Conservation (phyloP, 1,140 invertebrate genomes). For the Mamestra configurata region DNA sequence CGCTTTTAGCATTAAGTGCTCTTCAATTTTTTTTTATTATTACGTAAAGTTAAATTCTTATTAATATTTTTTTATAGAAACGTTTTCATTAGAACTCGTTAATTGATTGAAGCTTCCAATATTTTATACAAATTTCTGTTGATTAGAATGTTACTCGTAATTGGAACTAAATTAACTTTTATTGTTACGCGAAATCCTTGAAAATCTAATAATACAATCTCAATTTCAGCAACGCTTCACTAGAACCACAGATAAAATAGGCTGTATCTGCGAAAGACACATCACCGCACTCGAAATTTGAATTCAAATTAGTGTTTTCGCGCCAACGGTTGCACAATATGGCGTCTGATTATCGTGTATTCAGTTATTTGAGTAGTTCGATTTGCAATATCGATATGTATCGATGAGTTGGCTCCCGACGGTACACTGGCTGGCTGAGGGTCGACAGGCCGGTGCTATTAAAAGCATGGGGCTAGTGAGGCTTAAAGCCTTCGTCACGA, state of each 20-base stretch:
- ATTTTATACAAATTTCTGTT: no score
- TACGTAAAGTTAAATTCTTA: neutral
- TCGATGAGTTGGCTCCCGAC: constrained; percentile 50
- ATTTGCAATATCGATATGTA: constrained; percentile 41
- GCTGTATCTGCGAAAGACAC: neutral
- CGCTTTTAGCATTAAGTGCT: neutral
- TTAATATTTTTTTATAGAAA: no score
- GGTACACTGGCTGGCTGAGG: constrained; percentile 60
- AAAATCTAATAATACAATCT: neutral
- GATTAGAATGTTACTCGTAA: neutral
- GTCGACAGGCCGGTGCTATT: constrained; percentile 63
- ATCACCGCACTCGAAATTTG: constrained; percentile 5
- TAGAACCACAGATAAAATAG: constrained; percentile 19
- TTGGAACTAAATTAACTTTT: neutral
- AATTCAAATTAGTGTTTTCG: constrained; percentile 25
- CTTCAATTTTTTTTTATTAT: neutral
- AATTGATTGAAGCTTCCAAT: no score
- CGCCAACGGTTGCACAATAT: constrained; percentile 28
- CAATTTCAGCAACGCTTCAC: neutral
- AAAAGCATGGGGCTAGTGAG: constrained; percentile 66
- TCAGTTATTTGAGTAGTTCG: constrained; percentile 25
- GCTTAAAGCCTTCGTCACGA: constrained; percentile 61
- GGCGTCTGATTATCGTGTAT: constrained; percentile 18
- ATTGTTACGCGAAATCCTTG: neutral
- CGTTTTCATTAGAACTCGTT: no score